Percentiles rank a stretch among this genome's conserved stretches.
phyloP scores from a whole-genome alignment of 2,113 vertebrate genomes.

The Tenebrosternarchus preto region DNA sequence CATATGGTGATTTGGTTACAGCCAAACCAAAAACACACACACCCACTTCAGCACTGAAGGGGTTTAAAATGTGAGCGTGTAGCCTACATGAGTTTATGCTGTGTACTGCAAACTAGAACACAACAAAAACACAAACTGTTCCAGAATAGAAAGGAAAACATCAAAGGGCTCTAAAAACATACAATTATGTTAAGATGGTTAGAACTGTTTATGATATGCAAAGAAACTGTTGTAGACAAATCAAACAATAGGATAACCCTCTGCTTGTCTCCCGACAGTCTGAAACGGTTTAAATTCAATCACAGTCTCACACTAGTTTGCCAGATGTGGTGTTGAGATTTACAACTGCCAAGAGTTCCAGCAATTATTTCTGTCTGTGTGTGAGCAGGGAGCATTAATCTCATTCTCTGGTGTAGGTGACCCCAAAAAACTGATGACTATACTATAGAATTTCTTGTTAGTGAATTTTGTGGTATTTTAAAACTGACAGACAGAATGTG shows the following conservation, averaged over 20 bases:
- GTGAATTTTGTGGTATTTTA: background rate
- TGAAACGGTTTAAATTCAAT: slow-evolving; percentile 1
- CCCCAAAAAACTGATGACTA: background rate
- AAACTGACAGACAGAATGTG: background rate
- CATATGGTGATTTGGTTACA: slow-evolving; percentile 55
- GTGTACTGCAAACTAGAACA: background rate
- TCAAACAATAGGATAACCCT: background rate
- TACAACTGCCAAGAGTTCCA: background rate
- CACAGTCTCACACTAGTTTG: background rate
- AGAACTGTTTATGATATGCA: background rate
- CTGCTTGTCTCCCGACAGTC: background rate
- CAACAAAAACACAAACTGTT: background rate
- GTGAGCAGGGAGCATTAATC: background rate
- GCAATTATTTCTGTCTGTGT: background rate
- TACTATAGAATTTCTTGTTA: background rate
- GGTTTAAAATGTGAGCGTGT: slow-evolving; percentile 55
- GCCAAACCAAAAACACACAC: slow-evolving; percentile 60
- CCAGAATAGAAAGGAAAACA: background rate
- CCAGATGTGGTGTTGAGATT: slow-evolving; percentile 22
- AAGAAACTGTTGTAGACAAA: background rate
- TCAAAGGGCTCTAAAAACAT: background rate
- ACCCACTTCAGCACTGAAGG: background rate
- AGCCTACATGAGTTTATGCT: slow-evolving; percentile 30
- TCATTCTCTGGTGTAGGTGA: slow-evolving; percentile 3
- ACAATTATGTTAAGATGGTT: background rate